phyloP scores from a whole-genome alignment of 2,888 invertebrate species.

The Hirtodrosophila alboralis region DNA sequence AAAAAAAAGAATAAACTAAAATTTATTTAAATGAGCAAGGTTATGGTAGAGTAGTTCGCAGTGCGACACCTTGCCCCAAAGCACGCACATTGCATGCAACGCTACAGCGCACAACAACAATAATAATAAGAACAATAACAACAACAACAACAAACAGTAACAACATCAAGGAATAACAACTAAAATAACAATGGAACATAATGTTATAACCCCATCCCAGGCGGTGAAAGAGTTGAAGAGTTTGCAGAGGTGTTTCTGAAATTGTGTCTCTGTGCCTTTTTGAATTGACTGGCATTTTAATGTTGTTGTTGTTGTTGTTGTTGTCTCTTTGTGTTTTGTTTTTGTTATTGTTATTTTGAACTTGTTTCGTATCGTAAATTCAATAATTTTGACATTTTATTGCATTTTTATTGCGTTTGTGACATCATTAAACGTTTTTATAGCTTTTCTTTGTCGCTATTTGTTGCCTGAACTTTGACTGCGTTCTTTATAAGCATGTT shows the following conservation, averaged over 20 bases:
- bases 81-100: slow-evolving; percentile 72
- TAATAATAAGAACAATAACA: slow-evolving; percentile 33
- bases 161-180: slow-evolving; percentile 40
- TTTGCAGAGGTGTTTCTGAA: slow-evolving; percentile 67
- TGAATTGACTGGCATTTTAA: slow-evolving; percentile 44
- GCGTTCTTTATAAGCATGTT: slow-evolving; percentile 35
- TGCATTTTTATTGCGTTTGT: slow-evolving; percentile 79
- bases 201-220: slow-evolving; percentile 70
- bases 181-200: slow-evolving; percentile 70
- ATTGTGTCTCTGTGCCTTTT: slow-evolving; percentile 47
- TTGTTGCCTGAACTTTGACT: slow-evolving; percentile 67
- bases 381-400: slow-evolving; percentile 80
- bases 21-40: slow-evolving; percentile 71
- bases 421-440: slow-evolving; percentile 80
- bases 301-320: slow-evolving; percentile 38
- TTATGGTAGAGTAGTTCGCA: slow-evolving; percentile 74
- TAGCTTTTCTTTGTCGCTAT: slow-evolving; percentile 76
- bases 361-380: slow-evolving; percentile 80
- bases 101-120: slow-evolving; percentile 50
- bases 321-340: slow-evolving; percentile 38
- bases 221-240: slow-evolving; percentile 66
- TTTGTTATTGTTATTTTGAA: slow-evolving; percentile 64
- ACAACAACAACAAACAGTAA: slow-evolving; percentile 40
- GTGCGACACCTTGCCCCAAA: slow-evolving; percentile 75
- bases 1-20: slow-evolving; percentile 41